Percentiles rank a stretch among this genome's conserved stretches.
Conservation (phyloP, 2,113 vertebrate species). For the Brevimyrus niger region DNA sequence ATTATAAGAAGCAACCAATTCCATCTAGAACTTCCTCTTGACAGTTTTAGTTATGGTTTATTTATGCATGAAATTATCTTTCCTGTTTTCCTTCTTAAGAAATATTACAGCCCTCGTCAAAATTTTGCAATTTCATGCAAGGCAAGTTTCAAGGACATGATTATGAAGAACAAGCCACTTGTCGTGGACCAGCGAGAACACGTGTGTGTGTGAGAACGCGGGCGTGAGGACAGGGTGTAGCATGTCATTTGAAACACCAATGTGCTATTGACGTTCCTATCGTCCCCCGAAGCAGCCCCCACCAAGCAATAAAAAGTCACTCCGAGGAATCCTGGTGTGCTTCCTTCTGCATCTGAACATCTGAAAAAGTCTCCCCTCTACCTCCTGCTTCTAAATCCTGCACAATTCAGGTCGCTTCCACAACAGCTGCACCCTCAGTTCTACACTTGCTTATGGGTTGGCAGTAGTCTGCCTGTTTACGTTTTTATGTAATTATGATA, state of each 20-base stretch:
- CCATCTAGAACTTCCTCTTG: not conserved
- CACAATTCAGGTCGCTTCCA: not conserved
- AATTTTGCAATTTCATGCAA: not conserved
- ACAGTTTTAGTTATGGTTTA: not conserved
- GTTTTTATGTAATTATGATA: conserved; percentile 8
- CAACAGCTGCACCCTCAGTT: not conserved
- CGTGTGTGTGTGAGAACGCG: not conserved
- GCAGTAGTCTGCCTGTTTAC: not conserved
- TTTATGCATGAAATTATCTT: not conserved
- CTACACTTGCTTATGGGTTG: conserved; percentile 1
- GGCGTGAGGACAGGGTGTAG: too few relatives aligned
- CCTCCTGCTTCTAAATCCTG: not conserved
- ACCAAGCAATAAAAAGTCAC: not conserved
- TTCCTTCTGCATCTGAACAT: not conserved
- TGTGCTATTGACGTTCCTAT: not conserved
- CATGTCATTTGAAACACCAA: not conserved
- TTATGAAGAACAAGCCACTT: conserved; percentile 1
- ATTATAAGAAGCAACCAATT: not conserved
- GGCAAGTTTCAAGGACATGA: not conserved
- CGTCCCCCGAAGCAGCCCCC: not conserved
- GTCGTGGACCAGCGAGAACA: not conserved
- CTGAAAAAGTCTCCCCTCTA: not conserved
- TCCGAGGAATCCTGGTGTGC: not conserved
- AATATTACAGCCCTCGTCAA: not conserved
- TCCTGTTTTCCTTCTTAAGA: not conserved